Evolutionary conservation across 2,888 invertebrate genomes (phyloP).

Genomic region (Linyphia triangularis): DNA sequence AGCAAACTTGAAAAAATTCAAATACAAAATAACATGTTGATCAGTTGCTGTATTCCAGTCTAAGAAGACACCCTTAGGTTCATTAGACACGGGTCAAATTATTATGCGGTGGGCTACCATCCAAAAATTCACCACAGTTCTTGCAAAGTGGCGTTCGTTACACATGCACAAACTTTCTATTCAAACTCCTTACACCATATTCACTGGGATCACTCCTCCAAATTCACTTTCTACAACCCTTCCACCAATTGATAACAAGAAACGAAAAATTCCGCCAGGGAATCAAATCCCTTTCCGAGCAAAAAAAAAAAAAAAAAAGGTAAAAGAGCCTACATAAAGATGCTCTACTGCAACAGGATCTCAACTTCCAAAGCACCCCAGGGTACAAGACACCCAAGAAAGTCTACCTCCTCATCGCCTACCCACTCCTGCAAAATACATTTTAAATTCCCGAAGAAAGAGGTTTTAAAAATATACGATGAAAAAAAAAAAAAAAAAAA

Average conservation of each 20-base stretch:
- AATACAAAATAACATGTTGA: too few relatives aligned
- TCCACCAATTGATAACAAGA: neutral
- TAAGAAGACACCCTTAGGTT: too few relatives aligned
- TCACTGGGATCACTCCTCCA: neutral
- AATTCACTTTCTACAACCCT: neutral
- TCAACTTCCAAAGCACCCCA: neutral
- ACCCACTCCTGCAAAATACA: slow-evolving; percentile 20
- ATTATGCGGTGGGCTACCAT: too few relatives aligned
- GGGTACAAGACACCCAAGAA: neutral
- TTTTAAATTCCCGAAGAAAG: slow-evolving; percentile 55
- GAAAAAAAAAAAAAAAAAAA: neutral
- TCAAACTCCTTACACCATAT: neutral
- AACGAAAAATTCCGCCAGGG: neutral
- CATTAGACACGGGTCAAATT: too few relatives aligned
- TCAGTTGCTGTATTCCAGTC: too few relatives aligned
- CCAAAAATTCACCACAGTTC: too few relatives aligned
- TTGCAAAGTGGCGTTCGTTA: too few relatives aligned
- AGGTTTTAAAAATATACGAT: neutral
- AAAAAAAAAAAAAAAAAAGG: slow-evolving; percentile 18
- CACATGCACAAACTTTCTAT: too few relatives aligned
- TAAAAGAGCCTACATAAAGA: neutral
- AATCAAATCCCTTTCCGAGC: slow-evolving; percentile 33
- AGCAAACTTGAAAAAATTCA: too few relatives aligned
- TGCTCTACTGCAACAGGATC: too few relatives aligned
- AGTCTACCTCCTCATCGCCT: too few relatives aligned